Evolutionary conservation across 2,888 invertebrate species (phyloP), one percentile per base, ranked within the genome.

Genomic region (Phoenoteleia sp.): DNA sequence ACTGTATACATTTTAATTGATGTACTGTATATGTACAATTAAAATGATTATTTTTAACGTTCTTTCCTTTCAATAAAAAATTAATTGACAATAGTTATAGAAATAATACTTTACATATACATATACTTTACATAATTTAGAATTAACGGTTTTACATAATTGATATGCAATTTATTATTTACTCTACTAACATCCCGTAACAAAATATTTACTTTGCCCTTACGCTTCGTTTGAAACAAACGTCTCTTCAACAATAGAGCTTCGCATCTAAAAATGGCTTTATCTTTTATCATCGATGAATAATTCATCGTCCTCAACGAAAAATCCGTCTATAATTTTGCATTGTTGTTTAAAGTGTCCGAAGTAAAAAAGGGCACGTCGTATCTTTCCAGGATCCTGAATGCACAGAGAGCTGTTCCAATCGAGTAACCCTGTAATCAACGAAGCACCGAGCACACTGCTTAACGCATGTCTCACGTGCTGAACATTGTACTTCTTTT

Each of bases 381-480:
- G 77, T 83, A 79, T 77, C 77, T 77, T 79, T 72, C 83, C 83
- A 83, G 60, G 67, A 83, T 83, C 77, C 72, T 67, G 77, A 47
- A 77, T 83, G 67, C 60, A 83, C 77, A 72, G 79, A 77, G 77
- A 83, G 74, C 72, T 52, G 67, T 77, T 83, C 74, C 83, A 77
- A 83, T 83, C 67, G 77, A 66, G 60, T 56, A 77, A 56, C 52
- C 42, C 42, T 47, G 77, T 74, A 82, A 82, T 82, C 81, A 82
- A 25, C 81, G 56, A 82, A 75, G 76, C 82, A 82, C 54, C 66
- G 72, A 82, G 82, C 71, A n/a, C 67, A 45, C 83, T 77, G 66
- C 72, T 83, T 83, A 83, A 83, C 83, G 84, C 81, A 42, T 69
- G 71, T 84, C 84, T 80, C 71, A 62, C 80, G 71, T 56, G 77